Base-by-base conservation (phyloP, 1,140 invertebrate species). In the Antheraea mylitta region DNA sequence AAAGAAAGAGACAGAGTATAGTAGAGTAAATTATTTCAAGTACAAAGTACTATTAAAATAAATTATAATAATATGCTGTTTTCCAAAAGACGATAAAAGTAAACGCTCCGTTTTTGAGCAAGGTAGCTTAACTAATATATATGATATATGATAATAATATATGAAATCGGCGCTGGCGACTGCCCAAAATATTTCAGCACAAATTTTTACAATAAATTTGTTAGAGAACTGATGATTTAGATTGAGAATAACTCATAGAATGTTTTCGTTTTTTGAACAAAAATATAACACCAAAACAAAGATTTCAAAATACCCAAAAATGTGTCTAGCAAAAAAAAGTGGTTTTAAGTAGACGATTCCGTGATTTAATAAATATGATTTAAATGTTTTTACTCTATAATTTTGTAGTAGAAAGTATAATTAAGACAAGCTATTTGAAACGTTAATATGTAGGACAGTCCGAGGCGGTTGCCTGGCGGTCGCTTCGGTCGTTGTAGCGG, bases 381-480 rank as follows among this genome's bases (percentile, higher is more conserved):
- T 71, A 42, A 42, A 42, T 42, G 11, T 42, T 2, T 60, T 53
- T 67, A 53, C 45, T 53, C 1, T 42, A 42, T 42, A 53, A 53
- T 53, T 53, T 53, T 63, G 37, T 61, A 61, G 42, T 65, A 66
- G 53, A 58, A n/a, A 66, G 69, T 69, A 58, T 67, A 72, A 65
- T 53, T 53, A 53, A 53, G 45, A 53, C 11, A 68, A 82, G 76
- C 75, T 73, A 80, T 68, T 71, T 73, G 77, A 72, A 79, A 81
- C 74, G 68, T 72, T 70, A 61, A 75, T 84, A 86, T 85, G 83
- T 90, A 86, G 87, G 84, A 82, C 80, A 79, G 62, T 66, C 18
- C 53, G 48, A 8, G 48, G 30, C 53, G 48, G 37, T 38, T 58
- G 65, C n/a, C 45, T 16, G 69, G 18, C 79, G 81, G 63, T 53